Conservation (phyloP, 2,797 vertebrate species). For the Trichosurus vulpecula region DNA sequence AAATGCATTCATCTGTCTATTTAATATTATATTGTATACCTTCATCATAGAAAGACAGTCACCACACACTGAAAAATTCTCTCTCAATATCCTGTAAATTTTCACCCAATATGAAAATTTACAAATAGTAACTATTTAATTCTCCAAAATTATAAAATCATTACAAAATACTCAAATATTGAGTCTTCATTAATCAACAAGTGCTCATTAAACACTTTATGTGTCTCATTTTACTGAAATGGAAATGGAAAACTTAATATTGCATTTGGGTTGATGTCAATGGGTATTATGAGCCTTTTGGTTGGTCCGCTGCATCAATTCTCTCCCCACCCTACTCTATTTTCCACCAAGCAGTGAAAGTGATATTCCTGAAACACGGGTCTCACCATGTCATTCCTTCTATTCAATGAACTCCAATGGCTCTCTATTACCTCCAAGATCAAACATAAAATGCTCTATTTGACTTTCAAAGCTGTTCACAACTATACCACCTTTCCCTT, state of each 20-base stretch:
- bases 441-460: not conserved
- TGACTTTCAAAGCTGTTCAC: not conserved
- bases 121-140: not conserved
- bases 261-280: slow-evolving; percentile 27
- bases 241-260: slow-evolving; percentile 62
- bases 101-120: slow-evolving; percentile 24
- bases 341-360: not conserved
- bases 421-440: not conserved
- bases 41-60: slow-evolving; percentile 38
- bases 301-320: not conserved
- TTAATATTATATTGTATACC: not conserved
- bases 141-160: slow-evolving; percentile 40
- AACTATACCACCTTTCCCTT: not conserved
- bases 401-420: not conserved
- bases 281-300: not conserved
- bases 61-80: not conserved
- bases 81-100: slow-evolving; percentile 24
- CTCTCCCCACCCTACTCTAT: not conserved
- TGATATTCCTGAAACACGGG: not conserved
- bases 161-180: slow-evolving; percentile 17
- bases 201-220: not conserved
- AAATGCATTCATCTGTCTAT: not conserved
- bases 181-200: slow-evolving; percentile 17
- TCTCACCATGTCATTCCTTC: not conserved
- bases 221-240: not conserved